Evolutionary conservation across 2,113 vertebrate genomes (phyloP), one percentile per base, ranked within the genome.

Genomic region (Tachycineta bicolor): DNA sequence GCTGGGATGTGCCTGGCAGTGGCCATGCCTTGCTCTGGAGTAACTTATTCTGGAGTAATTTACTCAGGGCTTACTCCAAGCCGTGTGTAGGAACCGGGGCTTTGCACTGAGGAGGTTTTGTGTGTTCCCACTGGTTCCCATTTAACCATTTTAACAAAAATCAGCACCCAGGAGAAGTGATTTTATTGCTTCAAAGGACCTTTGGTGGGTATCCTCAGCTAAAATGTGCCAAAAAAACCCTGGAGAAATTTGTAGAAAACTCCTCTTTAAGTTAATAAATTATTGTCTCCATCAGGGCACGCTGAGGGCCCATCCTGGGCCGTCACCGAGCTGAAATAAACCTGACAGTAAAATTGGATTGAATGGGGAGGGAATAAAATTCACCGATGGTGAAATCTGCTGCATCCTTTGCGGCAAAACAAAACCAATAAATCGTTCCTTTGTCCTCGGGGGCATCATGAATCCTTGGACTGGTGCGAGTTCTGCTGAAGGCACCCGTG

Each of bases 391-490:
- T 8, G 47, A 46, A 37, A 62, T 62, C 16, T 60, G 24, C 37
- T 77, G 41, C 1, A 0, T 47, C 1, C 43, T 37, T 9, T 11
- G 41, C 59, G 17, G 25, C 17, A 22, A 76, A 90, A 26, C 13
- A 44, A 64, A 59, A 47, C 21, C 24, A 26, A 14, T 3, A 11
- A 26, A 58, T 29, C 14, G 25, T 37, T 26, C 47, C 23, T 73
- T 34, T 3, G 2, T 56, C 3, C n/a, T 49, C 8, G 0, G 37
- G 64, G 44, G 4, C 15, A 7, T 53, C 37, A 1, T 9, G 56
- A 75, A 56, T 52, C 73, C 62, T 55, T 20, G 43, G 63, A 2
- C 12, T 25, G 58, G 4, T 20, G 0, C 0, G 9, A 18, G 39
- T n/a, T 83, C 10, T 71, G 28, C 50, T 53, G 13, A 69, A 34